Evolutionary conservation across 1,140 invertebrate genomes (phyloP).

Genomic region (Antheraea pernyi): DNA sequence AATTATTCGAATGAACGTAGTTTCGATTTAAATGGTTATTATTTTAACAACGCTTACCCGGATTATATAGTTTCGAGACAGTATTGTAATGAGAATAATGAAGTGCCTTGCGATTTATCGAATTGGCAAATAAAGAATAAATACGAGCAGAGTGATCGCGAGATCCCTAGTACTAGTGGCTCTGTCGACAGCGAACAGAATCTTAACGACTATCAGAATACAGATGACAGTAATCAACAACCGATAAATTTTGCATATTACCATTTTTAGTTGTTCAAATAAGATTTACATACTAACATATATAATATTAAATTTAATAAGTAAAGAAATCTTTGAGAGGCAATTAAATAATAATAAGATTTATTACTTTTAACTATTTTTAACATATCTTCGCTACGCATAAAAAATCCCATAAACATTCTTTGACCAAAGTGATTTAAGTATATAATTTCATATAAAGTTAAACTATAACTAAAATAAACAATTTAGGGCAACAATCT

Average conservation of each 20-base stretch:
- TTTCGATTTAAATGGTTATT: constrained; percentile 17
- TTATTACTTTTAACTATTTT: too few species aligned
- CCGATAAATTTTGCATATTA: constrained; percentile 76
- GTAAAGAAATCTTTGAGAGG: too few species aligned
- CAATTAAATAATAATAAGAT: too few species aligned
- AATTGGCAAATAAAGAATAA: constrained; percentile 46
- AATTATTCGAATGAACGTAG: constrained; percentile 11
- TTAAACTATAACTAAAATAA: too few species aligned
- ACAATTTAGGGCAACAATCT: too few species aligned
- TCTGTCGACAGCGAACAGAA: constrained; percentile 50
- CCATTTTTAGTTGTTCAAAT: constrained; percentile 49
- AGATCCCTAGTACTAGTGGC: constrained; percentile 1
- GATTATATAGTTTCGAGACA: constrained; percentile 22
- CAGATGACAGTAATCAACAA: constrained; percentile 40
- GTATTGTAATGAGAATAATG: constrained; percentile 32
- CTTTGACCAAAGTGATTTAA: too few species aligned
- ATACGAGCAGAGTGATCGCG: constrained; percentile 21
- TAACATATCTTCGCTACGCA: too few species aligned
- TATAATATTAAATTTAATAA: too few species aligned
- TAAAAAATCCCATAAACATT: too few species aligned
- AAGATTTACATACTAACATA: background rate
- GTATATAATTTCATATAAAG: too few species aligned
- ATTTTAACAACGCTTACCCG: constrained; percentile 27
- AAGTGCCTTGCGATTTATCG: constrained; percentile 59
- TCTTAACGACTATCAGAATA: constrained; percentile 34